Evolutionary conservation across 2,113 vertebrate genomes (phyloP).

Genomic region (Clarias batrachus): DNA sequence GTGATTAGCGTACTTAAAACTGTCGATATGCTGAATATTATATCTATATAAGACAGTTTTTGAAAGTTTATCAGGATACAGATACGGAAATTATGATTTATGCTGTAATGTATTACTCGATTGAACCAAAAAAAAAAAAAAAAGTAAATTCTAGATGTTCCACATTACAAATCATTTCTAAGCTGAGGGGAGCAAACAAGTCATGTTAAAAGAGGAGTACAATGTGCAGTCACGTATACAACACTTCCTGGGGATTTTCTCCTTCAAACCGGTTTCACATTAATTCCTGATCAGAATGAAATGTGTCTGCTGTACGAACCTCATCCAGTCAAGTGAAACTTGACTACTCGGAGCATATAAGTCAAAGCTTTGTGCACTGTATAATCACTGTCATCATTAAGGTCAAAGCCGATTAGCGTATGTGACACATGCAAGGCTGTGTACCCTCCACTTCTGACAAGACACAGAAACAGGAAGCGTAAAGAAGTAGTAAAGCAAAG

Average conservation of each 20-base stretch:
- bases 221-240: constrained; percentile 61
- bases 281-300: constrained; percentile 62
- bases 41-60: constrained; percentile 26
- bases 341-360: constrained; percentile 52
- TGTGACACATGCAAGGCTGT: constrained; percentile 62
- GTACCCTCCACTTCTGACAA: constrained; percentile 65
- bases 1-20: constrained; percentile 62
- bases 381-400: constrained; percentile 74
- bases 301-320: constrained; percentile 50
- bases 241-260: constrained; percentile 56
- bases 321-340: constrained; percentile 58
- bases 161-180: constrained; percentile 55
- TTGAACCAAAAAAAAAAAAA: too few relatives aligned
- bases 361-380: constrained; percentile 64
- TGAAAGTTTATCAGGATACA: background rate
- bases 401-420: constrained; percentile 70
- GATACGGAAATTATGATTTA: background rate
- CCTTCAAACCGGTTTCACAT: constrained; percentile 44
- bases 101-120: background rate
- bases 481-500: constrained; percentile 63
- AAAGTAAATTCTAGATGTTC: background rate
- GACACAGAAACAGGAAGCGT: constrained; percentile 59
- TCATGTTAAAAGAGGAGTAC: constrained; percentile 47
- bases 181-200: constrained; percentile 52
- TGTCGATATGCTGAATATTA: constrained; percentile 54